Evolutionary conservation across 1,140 invertebrate genomes (phyloP), one percentile per base, ranked within the genome.

Genomic region (Penaeus japonicus): DNA sequence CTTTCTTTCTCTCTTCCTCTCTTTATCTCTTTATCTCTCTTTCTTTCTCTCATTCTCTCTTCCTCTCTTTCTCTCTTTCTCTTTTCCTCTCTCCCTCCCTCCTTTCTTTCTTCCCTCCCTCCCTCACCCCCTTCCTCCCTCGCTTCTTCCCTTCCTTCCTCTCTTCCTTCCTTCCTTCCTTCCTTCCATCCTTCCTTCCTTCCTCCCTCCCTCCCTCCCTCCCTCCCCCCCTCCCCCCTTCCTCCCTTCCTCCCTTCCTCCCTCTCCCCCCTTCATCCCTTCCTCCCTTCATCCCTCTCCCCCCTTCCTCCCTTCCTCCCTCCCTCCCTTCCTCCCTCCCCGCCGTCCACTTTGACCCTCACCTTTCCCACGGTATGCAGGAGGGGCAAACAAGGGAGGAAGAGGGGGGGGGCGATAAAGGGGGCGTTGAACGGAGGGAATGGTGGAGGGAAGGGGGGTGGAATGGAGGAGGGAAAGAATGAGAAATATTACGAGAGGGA

Each of bases 21-120:
- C n/a, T n/a, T n/a, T n/a, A n/a, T n/a, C n/a, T n/a, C n/a, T n/a
- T n/a, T n/a, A n/a, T n/a, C n/a, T n/a, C n/a, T n/a, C n/a, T n/a
- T n/a, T n/a, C n/a, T n/a, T n/a, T n/a, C n/a, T n/a, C n/a, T n/a
- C n/a, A n/a, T n/a, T 80, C 35, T 54, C 39, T 80, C 78, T 80
- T 53, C 55, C 78, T 54, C 78, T 79, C 77, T 78, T 47, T 79
- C 77, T 79, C 77, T 53, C 77, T 59, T 75, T 24, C 30, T 22
- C 10, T 75, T 78, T 78, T 30, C 30, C 27, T 78, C 35, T 57
- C 79, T 81, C 79, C 32, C 79, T 81, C 79, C 59, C 79, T n/a
- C n/a, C n/a, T n/a, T n/a, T n/a, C n/a, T n/a, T n/a, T n/a, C n/a
- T n/a, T n/a, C n/a, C n/a, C n/a, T n/a, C n/a, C n/a, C n/a, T n/a